phyloP scores from a whole-genome alignment of 23 tunicate genomes.

The Diplosoma virens region DNA sequence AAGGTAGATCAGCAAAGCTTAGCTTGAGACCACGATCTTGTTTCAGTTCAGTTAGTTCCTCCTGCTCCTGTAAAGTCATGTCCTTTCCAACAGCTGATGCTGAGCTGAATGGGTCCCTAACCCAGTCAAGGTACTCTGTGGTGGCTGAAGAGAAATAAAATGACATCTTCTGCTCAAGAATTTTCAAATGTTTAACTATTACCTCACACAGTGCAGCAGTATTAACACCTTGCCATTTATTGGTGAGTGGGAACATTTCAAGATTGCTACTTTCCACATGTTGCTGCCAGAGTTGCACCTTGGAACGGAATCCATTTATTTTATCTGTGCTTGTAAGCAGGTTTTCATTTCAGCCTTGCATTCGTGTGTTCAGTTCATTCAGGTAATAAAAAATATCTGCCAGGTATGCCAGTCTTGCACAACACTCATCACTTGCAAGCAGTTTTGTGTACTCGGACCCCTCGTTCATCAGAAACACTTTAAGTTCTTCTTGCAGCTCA shows the following conservation, averaged over 20 bases:
- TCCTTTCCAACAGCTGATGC: conserved; percentile 24
- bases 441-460: not conserved
- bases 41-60: conserved; percentile 15
- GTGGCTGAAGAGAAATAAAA: conserved; percentile 24
- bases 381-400: conserved; percentile 10
- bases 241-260: no score
- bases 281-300: conserved; percentile 19
- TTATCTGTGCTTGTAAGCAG: no score
- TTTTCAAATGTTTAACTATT: conserved; percentile 18
- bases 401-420: conserved; percentile 27
- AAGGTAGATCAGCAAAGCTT: conserved; percentile 19
- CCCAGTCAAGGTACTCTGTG: conserved; percentile 38
- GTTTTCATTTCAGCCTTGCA: no score
- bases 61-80: conserved; percentile 20
- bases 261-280: no score
- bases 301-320: conserved; percentile 8
- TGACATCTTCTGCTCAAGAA: conserved; percentile 21
- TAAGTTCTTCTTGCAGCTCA: conserved; percentile 11
- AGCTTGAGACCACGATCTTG: conserved; percentile 11
- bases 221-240: conserved; percentile 12
- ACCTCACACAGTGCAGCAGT: conserved; percentile 24
- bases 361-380: conserved; percentile 29
- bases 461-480: not conserved
- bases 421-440: conserved; percentile 11
- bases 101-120: conserved; percentile 9